Base-by-base conservation (phyloP, 1,140 invertebrate genomes). In the Cyrtorhinus lividipennis region DNA sequence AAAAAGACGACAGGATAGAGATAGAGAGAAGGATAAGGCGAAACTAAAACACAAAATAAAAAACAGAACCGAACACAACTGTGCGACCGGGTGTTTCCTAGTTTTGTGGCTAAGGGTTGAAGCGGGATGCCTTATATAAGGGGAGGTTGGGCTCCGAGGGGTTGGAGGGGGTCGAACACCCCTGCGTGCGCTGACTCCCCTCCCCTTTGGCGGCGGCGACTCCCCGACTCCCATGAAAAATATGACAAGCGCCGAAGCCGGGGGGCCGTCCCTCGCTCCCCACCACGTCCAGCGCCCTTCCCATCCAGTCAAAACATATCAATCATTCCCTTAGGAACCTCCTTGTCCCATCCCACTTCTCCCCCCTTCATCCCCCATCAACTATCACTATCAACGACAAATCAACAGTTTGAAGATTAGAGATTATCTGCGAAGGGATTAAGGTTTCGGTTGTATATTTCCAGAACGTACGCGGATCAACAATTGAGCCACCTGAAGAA, bases 1-100 rank as follows among this genome's bases (percentile, higher is more conserved):
- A 22, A 53, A 53, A 53, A 53, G 48, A 53, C 48, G 48, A 53
- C 20, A 53, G 48, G 48, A 53, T 12, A 53, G 61, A n/a, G n/a
- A 45, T 23, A 62, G 46, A 53, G 61, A 63, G 62, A 64, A 63
- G 62, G 59, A 65, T 56, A 67, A 63, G 64, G 30, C 64, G 62
- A 67, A 67, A 65, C 44, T 48, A 64, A 65, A 67, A 65, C 61
- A 67, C 64, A 67, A 63, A 67, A 65, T 62, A 67, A 67, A 65
- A 65, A 63, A 62, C 56, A 57, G 48, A 63, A 65, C 61, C 60
- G 63, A 63, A 63, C 65, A 63, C 65, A 64, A 46, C 58, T 22
- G 27, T 59, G n/a, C 64, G 61, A 53, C 62, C 30, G 30, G 61
- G 30, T 64, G 53, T 44, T 45, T 65, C 61, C 61, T 56, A 30